Evolutionary conservation across 1,140 invertebrate genomes (phyloP).

Genomic region (Caenorhabditis remanei): DNA sequence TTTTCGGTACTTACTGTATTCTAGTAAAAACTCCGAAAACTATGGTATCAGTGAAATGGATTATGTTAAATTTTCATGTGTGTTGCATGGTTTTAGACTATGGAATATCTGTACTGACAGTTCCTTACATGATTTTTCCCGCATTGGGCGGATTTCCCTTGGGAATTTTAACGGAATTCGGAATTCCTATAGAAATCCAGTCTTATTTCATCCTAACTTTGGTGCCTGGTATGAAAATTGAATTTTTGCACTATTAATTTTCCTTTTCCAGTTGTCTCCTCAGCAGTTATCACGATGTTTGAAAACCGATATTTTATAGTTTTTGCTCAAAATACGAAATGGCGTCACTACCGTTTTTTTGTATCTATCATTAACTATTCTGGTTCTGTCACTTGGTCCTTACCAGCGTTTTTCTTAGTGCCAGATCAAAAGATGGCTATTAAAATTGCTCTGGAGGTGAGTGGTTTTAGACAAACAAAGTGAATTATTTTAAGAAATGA

Average conservation of each 20-base stretch:
- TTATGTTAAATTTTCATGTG: not conserved
- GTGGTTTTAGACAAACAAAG: not conserved
- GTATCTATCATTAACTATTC: not conserved
- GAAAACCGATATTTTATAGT: slow-evolving; percentile 16
- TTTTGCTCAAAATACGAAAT: not conserved
- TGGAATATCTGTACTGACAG: not conserved
- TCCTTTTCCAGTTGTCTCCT: not conserved
- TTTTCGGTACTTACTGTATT: slow-evolving; percentile 17
- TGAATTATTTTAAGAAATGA: not conserved
- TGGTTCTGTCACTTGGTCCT: not conserved
- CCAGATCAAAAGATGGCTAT: not conserved
- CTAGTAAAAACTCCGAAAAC: slow-evolving; percentile 1
- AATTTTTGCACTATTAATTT: not conserved
- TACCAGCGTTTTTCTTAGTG: not conserved
- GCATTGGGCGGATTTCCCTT: slow-evolving; percentile 7
- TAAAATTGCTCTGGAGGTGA: not conserved
- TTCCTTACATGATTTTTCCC: not conserved
- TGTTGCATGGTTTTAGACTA: slow-evolving; percentile 12
- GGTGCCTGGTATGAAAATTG: not conserved
- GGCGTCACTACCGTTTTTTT: not conserved
- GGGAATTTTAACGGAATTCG: not conserved
- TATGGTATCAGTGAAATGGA: not conserved
- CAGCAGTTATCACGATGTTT: not conserved
- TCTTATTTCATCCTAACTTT: not conserved
- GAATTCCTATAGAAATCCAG: not conserved